Conservation (phyloP, 2,888 invertebrate species). For the Sturmia bella region DNA sequence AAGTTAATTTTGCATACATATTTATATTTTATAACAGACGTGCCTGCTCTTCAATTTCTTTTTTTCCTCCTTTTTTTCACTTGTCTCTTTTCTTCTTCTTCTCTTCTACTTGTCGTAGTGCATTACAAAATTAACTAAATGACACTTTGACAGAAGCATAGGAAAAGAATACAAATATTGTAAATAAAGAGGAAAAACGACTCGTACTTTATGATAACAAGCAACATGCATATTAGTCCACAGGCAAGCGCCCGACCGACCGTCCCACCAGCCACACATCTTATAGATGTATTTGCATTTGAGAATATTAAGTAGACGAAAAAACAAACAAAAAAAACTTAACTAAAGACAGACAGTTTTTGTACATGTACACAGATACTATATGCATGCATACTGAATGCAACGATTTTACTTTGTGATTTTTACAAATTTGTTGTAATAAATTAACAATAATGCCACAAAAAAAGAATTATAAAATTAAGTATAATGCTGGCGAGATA, state of each 20-base stretch:
- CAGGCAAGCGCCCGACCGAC: constrained; percentile 1
- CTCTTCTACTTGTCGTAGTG: constrained; percentile 29
- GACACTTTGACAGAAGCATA: constrained; percentile 69
- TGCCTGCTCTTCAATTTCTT: constrained; percentile 1
- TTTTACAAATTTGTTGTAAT: constrained; percentile 22
- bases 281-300: constrained; percentile 35
- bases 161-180: constrained; percentile 62
- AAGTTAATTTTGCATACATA: neutral
- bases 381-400: neutral
- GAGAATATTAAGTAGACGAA: constrained; percentile 45
- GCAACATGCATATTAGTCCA: constrained; percentile 48
- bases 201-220: constrained; percentile 2
- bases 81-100: constrained; percentile 12
- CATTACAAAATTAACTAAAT: constrained; percentile 54
- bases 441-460: constrained; percentile 19
- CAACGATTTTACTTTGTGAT: constrained; percentile 1
- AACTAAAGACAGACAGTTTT: neutral
- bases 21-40: neutral
- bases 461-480: constrained; percentile 12
- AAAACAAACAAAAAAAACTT: constrained; percentile 2
- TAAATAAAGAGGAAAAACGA: constrained; percentile 30
- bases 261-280: neutral
- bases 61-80: neutral
- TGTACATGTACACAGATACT: constrained; percentile 12
- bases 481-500: neutral